Evolutionary conservation across 2,113 vertebrate species (phyloP), one percentile per base, ranked within the genome.

Genomic region (Bambusicola thoracicus): DNA sequence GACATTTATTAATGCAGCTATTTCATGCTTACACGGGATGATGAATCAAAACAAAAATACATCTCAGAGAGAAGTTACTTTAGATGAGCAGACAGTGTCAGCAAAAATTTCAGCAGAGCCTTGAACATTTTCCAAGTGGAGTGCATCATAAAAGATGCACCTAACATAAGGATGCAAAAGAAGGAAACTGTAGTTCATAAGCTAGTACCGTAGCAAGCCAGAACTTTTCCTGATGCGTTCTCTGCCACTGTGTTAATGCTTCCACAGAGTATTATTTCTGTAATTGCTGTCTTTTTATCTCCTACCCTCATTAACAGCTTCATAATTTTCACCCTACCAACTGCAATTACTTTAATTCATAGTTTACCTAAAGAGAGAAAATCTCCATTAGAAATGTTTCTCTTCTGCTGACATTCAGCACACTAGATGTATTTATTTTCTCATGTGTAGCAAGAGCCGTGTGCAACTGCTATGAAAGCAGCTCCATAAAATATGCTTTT

Each of bases 31-130:
- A 93, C 53, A 70, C 22, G 78, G 69, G 32, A 86, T 14, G 51
- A 94, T 53, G 61, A 92, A 65, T 88, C 9, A 88, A 90, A 85
- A 84, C 85, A 67, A 85, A 58, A 34, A 79, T 41, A 40, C 32
- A 32, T 53, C 53, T 92, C 68, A 30, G 3, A 36, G 68, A 90
- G 76, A 46, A 83, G 68, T 67, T 86, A 81, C 32, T 95, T 85
- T 78, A 77, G 61, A 80, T 18, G 56, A 92, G 73, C 55, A 3
- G 6, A 92, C 65, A 78, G 22, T 8, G 22, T 94, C 88, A 96
- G 92, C 90, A 90, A 90, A 93, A 94, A 83, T 53, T 70, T 80
- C 38, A 90, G 44, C 75, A 89, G 38, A 70, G 63, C 34, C 30
- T 46, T 77, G 44, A 90, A 78, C 7, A 27, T 69, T 85, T 83